These are phyloP conservation scores for Drosophila paulistorum DNA, from an alignment of 1,140 invertebrate species.

Conservation along the genomic window DNA sequence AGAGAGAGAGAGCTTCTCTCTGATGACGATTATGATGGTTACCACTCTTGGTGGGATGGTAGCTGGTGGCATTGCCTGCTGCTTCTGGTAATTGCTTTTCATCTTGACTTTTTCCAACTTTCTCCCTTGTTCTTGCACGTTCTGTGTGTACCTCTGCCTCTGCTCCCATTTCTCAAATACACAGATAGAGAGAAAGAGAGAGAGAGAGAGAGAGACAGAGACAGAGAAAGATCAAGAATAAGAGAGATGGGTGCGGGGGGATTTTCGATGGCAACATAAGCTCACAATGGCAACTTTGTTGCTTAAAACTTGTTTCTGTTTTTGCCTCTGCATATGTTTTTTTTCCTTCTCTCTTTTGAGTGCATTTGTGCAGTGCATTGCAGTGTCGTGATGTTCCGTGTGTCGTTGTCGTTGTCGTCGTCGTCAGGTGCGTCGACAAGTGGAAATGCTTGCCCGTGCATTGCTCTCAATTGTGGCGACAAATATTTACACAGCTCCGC, in stretches of 20 bases:
- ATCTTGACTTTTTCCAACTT: slow-evolving; percentile 41
- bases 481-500: slow-evolving; percentile 67
- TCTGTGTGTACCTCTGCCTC: slow-evolving; percentile 26
- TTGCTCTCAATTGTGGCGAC: slow-evolving; percentile 74
- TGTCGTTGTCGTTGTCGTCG: slow-evolving; percentile 18
- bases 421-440: slow-evolving; percentile 72
- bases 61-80: background rate
- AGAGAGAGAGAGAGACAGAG: slow-evolving; percentile 26
- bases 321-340: background rate
- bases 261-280: slow-evolving; percentile 54
- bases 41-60: background rate
- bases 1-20: background rate
- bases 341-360: background rate
- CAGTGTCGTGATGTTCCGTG: slow-evolving; percentile 7
- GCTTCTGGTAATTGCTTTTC: slow-evolving; percentile 43
- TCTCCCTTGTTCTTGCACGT: slow-evolving; percentile 62
- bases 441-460: slow-evolving; percentile 74
- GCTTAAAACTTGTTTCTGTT: slow-evolving; percentile 52
- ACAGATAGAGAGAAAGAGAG: slow-evolving; percentile 25
- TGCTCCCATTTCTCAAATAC: slow-evolving; percentile 41
- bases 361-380: background rate
- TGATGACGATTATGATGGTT: background rate
- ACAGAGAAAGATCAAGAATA: slow-evolving; percentile 14
- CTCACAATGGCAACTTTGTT: slow-evolving; percentile 51
- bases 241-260: slow-evolving; percentile 2